These are phyloP conservation scores for Cnemophilus loriae DNA, from an alignment of 2,113 vertebrate species.

Conservation along the genomic window DNA sequence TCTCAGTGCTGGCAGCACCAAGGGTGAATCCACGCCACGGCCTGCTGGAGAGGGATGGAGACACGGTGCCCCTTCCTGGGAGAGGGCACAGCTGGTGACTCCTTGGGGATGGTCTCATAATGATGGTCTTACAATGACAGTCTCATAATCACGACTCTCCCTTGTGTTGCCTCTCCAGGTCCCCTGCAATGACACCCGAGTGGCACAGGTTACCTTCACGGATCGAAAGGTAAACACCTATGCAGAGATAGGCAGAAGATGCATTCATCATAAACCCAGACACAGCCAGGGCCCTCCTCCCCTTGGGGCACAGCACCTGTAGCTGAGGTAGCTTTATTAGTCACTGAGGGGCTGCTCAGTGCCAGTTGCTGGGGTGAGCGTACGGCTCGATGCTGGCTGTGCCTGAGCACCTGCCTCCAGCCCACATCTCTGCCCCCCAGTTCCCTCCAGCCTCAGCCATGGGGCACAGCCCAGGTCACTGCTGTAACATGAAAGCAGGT, in stretches of 20 bases:
- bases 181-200: slow-evolving; percentile 54
- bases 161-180: not conserved
- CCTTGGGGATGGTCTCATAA: not conserved
- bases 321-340: not conserved
- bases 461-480: not conserved
- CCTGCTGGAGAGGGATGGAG: not conserved
- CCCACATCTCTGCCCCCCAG: not conserved
- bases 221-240: not conserved
- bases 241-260: accelerated
- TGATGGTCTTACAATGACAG: accelerated
- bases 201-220: slow-evolving; percentile 7
- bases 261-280: accelerated
- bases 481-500: accelerated
- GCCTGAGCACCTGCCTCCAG: not conserved
- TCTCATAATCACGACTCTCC: not conserved
- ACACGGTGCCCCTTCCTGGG: accelerated
- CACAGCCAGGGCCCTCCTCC: accelerated
- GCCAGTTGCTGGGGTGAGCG: accelerated
- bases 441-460: accelerated
- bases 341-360: not conserved
- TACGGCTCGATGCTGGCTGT: accelerated
- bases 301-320: not conserved
- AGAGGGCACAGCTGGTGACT: not conserved
- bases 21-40: accelerated
- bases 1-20: not conserved